These are phyloP conservation scores for Choristoneura fumiferana DNA, from an alignment of 1,140 invertebrate genomes.

Conservation along the genomic window DNA sequence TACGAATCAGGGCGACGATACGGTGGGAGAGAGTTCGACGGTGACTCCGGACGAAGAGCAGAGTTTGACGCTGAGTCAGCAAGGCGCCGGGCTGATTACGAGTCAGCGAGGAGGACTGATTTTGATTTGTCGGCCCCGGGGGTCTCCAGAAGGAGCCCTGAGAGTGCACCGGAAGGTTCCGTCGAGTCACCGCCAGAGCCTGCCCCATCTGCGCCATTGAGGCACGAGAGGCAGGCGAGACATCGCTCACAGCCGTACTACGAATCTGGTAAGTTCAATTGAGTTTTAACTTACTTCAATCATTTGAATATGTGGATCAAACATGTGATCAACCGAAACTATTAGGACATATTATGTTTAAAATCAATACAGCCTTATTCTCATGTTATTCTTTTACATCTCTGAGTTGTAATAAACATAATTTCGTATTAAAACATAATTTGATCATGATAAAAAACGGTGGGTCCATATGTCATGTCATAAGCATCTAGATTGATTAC, in stretches of 20 bases:
- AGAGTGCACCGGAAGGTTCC: constrained; percentile 67
- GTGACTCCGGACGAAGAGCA: constrained; percentile 54
- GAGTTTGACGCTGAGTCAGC: constrained; percentile 73
- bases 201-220: constrained; percentile 61
- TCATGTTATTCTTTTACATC: too few species aligned
- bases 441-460: too few species aligned
- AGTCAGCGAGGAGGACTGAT: constrained; percentile 66
- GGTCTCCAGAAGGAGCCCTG: constrained; percentile 59
- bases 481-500: too few species aligned
- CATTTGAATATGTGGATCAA: too few species aligned
- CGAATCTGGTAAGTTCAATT: constrained; percentile 69
- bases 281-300: too few species aligned
- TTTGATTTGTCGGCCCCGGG: constrained; percentile 70
- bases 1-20: constrained; percentile 55
- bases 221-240: constrained; percentile 52
- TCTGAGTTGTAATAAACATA: constrained; percentile 22
- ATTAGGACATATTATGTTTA: too few species aligned
- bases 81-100: constrained; percentile 65
- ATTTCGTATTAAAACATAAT: constrained; percentile 5
- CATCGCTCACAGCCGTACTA: constrained; percentile 67
- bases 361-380: too few species aligned
- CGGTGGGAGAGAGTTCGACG: constrained; percentile 62
- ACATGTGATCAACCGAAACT: too few species aligned
- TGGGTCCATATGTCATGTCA: too few species aligned
- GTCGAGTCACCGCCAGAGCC: constrained; percentile 67